Evolutionary conservation across 1,140 invertebrate genomes (phyloP), one percentile per base, ranked within the genome.

Genomic region (Drosophila bipectinata): DNA sequence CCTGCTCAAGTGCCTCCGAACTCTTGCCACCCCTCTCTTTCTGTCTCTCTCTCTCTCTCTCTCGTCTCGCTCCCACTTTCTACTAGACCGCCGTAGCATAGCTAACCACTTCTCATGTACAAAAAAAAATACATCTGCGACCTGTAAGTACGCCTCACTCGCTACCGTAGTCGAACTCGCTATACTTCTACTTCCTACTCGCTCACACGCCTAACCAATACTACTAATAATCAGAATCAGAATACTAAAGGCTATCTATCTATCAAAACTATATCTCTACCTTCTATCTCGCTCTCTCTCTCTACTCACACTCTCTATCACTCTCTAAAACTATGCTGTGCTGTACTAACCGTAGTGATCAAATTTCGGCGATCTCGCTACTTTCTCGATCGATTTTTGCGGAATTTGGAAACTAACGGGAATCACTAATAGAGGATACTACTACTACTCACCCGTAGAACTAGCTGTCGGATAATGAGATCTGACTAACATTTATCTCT

Each of bases 1-100:
- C 79, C 75, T 81, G 78, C 78, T 81, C 61, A 63, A 58, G 67
- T 67, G 72, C 64, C 64, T 72, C 67, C 63, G 61, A 59, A 56
- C n/a, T 54, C 58, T 37, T 12, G 54, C 45, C 49, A 44, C 45
- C 51, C 48, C 24, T 51, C 30, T 57, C 21, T 34, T 18, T 44
- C 53, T 45, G 41, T 56, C 24, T 34, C 60, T 56, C 14, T 48
- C 45, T 57, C 24, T 15, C 15, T 21, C 21, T 39, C 26, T 48
- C 52, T 18, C 41, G 47, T 49, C 49, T 67, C 47, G 49, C 59
- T 80, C 49, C 57, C 34, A 45, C 32, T 75, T 57, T 69, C 41
- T 44, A 56, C 66, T 66, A 75, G 60, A 66, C 61, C 64, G 79
- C 61, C 74, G 76, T 83, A 83, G 80, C 48, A 51, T 75, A 68